phyloP scores from a whole-genome alignment of 2,113 vertebrate genomes.

The Cheirogaleus medius region DNA sequence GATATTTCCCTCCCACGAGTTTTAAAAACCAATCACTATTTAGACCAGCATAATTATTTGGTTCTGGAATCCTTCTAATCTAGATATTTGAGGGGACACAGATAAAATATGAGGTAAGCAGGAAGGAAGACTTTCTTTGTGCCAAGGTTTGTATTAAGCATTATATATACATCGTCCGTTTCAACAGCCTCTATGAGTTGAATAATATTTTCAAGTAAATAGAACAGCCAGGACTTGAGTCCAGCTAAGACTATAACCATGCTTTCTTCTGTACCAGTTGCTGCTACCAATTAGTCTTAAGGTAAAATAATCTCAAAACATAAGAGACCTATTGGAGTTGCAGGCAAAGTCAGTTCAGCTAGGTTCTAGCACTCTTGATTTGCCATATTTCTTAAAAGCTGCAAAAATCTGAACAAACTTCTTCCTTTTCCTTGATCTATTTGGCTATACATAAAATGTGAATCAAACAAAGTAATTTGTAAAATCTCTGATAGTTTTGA shows the following conservation, averaged over 20 bases:
- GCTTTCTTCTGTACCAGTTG: neutral
- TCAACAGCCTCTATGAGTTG: neutral
- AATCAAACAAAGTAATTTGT: neutral
- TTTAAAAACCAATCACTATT: conserved; percentile 45
- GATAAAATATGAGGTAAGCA: neutral
- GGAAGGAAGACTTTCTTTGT: neutral
- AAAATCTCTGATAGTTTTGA: neutral
- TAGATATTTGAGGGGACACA: neutral
- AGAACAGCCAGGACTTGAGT: neutral
- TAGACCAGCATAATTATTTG: neutral
- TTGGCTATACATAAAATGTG: neutral
- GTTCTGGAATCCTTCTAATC: neutral
- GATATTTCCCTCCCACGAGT: conserved; percentile 17
- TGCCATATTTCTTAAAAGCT: neutral
- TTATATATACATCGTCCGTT: neutral
- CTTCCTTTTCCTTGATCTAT: neutral
- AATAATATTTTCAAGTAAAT: neutral
- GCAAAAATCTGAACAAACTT: neutral
- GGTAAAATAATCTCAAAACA: conserved; percentile 19
- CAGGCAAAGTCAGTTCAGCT: neutral
- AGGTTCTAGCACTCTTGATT: neutral
- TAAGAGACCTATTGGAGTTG: neutral
- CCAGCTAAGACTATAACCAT: neutral
- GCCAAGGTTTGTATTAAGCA: neutral
- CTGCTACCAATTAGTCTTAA: neutral